Conservation (phyloP, 2,888 invertebrate species). For the Xestia sexstrigata region DNA sequence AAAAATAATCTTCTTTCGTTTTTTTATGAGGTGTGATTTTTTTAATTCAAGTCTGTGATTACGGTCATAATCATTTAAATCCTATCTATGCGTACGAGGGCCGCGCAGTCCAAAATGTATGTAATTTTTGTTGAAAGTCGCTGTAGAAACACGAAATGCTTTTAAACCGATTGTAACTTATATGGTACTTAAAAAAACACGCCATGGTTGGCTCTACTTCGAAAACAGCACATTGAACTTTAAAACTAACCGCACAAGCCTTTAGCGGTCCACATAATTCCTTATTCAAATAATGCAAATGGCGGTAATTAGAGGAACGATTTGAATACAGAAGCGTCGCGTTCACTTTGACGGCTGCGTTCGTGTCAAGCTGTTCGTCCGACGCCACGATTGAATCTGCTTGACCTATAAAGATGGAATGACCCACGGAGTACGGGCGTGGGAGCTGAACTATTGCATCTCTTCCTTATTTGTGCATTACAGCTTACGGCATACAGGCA, state of each 20-base stretch:
- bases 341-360: conserved; percentile 56
- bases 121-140: neutral
- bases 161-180: neutral
- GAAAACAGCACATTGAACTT: conserved; percentile 29
- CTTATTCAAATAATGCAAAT: conserved; percentile 62
- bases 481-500: conserved; percentile 37
- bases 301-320: conserved; percentile 60
- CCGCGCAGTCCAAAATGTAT: no score
- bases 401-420: conserved; percentile 67
- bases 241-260: conserved; percentile 37
- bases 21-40: neutral
- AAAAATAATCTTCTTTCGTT: no score
- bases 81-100: no score
- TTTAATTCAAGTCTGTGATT: neutral
- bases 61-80: neutral
- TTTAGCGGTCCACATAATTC: conserved; percentile 41
- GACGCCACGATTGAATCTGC: conserved; percentile 63
- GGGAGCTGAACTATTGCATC: conserved; percentile 60
- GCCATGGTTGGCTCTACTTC: neutral
- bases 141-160: neutral
- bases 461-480: conserved; percentile 63
- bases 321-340: conserved; percentile 62
- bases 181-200: neutral
- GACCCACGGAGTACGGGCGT: conserved; percentile 61
- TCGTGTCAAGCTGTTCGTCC: conserved; percentile 61